Conservation (phyloP, 2,113 vertebrate genomes). For the Poeciliopsis prolifica region DNA sequence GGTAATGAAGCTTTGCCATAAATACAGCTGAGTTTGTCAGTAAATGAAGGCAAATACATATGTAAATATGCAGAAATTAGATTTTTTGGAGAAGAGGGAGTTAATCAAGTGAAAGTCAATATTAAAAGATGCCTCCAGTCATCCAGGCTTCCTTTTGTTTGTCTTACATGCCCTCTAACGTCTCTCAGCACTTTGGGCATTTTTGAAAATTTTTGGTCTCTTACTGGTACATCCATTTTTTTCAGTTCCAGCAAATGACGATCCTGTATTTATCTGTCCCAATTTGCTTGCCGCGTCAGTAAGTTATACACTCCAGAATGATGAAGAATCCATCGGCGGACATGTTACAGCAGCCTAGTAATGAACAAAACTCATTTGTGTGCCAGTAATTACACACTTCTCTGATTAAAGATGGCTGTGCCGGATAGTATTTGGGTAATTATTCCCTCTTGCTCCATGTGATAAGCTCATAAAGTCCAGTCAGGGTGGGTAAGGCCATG, state of each 20-base stretch:
- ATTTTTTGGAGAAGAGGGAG: constrained; percentile 53
- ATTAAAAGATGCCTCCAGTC: constrained; percentile 52
- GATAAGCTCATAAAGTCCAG: constrained; percentile 78
- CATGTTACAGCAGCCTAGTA: constrained; percentile 71
- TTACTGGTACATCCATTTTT: constrained; percentile 65
- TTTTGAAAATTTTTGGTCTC: constrained; percentile 69
- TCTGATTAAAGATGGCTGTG: constrained; percentile 80
- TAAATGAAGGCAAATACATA: constrained; percentile 63
- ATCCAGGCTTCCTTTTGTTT: constrained; percentile 32
- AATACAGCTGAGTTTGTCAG: constrained; percentile 53
- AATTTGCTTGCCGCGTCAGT: constrained; percentile 45
- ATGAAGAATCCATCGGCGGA: constrained; percentile 71
- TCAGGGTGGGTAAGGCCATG: constrained; percentile 40
- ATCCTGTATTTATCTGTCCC: constrained; percentile 70
- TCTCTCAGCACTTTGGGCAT: constrained; percentile 53
- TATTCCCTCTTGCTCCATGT: constrained; percentile 78
- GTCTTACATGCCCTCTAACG: constrained; percentile 62
- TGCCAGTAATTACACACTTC: constrained; percentile 80
- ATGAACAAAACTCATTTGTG: constrained; percentile 79
- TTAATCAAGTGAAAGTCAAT: constrained; percentile 66
- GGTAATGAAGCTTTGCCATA: constrained; percentile 51
- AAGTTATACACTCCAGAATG: constrained; percentile 75
- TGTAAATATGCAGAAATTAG: constrained; percentile 67
- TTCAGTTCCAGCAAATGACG: constrained; percentile 67
- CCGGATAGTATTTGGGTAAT: constrained; percentile 80